phyloP scores from a whole-genome alignment of 2,797 vertebrate species.

The Threskiornis aethiopicus region DNA sequence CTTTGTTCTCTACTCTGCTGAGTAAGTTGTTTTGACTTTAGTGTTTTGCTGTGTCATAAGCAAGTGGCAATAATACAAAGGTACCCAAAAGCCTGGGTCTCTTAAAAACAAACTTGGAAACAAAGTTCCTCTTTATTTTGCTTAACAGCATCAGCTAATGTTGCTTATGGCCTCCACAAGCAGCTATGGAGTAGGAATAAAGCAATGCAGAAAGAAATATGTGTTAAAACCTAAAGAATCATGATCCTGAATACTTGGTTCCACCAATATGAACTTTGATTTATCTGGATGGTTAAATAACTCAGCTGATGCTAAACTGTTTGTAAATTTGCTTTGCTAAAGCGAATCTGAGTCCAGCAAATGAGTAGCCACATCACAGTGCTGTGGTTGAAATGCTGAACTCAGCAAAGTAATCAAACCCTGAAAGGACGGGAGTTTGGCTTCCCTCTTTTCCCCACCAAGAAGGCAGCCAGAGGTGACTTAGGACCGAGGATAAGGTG shows the following conservation, averaged over 20 bases:
- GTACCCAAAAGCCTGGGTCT: background rate
- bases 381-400: background rate
- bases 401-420: background rate
- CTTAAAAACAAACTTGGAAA: background rate
- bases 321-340: background rate
- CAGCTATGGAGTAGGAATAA: background rate
- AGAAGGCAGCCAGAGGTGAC: background rate
- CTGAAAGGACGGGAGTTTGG: background rate
- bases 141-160: background rate
- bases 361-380: background rate
- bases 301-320: background rate
- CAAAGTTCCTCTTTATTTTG: background rate
- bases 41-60: background rate
- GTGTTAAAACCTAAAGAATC: background rate
- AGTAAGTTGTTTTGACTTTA: constrained; percentile 67
- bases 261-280: background rate
- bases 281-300: background rate
- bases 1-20: constrained; percentile 34
- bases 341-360: background rate
- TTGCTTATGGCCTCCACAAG: background rate
- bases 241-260: background rate
- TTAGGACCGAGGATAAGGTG: background rate
- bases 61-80: background rate
- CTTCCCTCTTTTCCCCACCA: background rate
- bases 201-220: background rate